These are phyloP conservation scores for Cerastoderma edule DNA, from an alignment of 2,888 invertebrate genomes.

Conservation along the genomic window DNA sequence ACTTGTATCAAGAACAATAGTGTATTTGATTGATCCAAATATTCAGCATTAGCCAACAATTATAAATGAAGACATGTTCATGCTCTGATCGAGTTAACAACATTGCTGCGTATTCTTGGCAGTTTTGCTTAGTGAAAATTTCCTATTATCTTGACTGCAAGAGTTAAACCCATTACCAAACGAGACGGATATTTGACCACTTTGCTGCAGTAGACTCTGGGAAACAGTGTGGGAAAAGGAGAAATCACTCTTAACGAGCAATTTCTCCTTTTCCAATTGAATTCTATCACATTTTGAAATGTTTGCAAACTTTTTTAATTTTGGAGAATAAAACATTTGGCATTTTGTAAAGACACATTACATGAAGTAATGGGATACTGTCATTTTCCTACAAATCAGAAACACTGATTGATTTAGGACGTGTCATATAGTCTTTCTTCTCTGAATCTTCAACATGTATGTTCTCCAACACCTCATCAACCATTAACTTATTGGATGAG, in stretches of 20 bases:
- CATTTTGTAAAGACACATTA: too few species aligned
- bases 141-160: too few species aligned
- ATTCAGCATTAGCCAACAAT: neutral
- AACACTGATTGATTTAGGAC: constrained; percentile 27
- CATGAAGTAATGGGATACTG: neutral
- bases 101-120: too few species aligned
- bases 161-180: too few species aligned
- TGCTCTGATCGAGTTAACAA: too few species aligned
- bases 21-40: neutral
- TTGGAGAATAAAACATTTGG: too few species aligned
- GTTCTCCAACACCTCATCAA: constrained; percentile 76
- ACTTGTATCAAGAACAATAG: neutral
- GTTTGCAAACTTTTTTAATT: too few species aligned
- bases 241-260: neutral
- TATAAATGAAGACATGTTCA: too few species aligned
- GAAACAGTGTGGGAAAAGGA: constrained; percentile 13
- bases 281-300: too few species aligned
- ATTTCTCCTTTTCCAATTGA: constrained; percentile 2
- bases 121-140: too few species aligned
- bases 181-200: too few species aligned
- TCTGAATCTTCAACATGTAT: constrained; percentile 70
- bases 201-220: too few species aligned
- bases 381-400: neutral
- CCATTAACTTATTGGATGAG: constrained; percentile 71
- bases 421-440: constrained; percentile 56